Conservation (phyloP, 2,113 vertebrate species). For the Rutilus rutilus region DNA sequence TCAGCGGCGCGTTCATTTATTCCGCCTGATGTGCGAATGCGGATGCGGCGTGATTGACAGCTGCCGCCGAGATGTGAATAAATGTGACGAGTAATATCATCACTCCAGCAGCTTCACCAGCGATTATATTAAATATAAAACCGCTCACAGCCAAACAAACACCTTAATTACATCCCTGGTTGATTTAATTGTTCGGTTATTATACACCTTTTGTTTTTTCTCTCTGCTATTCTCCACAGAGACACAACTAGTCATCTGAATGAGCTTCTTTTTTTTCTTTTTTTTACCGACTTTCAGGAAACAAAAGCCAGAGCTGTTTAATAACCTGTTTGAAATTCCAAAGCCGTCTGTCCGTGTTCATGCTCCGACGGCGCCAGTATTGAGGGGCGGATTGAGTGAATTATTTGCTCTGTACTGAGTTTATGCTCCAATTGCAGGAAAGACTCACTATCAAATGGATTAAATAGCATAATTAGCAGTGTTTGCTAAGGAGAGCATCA, state of each 20-base stretch:
- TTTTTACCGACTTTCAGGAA: slow-evolving; percentile 50
- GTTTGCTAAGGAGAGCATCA: neutral
- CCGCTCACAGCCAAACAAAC: slow-evolving; percentile 75
- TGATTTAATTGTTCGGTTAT: slow-evolving; percentile 80
- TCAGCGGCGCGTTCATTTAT: slow-evolving; percentile 69
- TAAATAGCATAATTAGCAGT: slow-evolving; percentile 28
- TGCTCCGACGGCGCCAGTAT: neutral
- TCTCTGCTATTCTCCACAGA: slow-evolving; percentile 63
- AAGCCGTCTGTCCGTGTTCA: slow-evolving; percentile 34
- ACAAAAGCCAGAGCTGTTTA: slow-evolving; percentile 54
- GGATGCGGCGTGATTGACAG: slow-evolving; percentile 74
- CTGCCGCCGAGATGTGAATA: slow-evolving; percentile 60
- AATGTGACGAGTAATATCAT: slow-evolving; percentile 76
- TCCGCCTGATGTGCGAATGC: slow-evolving; percentile 68
- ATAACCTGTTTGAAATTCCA: slow-evolving; percentile 59
- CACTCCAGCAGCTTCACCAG: slow-evolving; percentile 66
- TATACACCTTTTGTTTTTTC: slow-evolving; percentile 64
- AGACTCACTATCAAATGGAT: neutral
- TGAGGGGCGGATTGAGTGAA: slow-evolving; percentile 18
- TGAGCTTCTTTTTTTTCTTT: slow-evolving; percentile 54
- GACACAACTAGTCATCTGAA: slow-evolving; percentile 65
- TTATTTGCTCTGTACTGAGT: slow-evolving; percentile 18
- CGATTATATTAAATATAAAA: slow-evolving; percentile 76
- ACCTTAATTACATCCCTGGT: slow-evolving; percentile 79
- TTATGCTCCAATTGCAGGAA: slow-evolving; percentile 22